phyloP scores from a whole-genome alignment of 2,113 vertebrate genomes.

The Rostratula benghalensis region DNA sequence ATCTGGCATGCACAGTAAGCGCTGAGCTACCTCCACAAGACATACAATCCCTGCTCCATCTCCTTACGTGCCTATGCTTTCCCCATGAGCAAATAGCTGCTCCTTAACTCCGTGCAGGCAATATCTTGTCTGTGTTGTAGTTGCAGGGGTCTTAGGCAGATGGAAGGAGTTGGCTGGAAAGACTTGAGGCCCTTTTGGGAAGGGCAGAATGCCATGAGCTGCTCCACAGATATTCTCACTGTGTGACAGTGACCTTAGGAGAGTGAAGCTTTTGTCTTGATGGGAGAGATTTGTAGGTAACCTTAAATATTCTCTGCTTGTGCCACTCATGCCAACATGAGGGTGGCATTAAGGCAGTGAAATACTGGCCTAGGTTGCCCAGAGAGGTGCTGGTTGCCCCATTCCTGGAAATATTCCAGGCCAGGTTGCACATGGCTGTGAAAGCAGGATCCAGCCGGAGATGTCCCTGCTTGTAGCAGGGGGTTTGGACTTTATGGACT shows the following conservation, averaged over 20 bases:
- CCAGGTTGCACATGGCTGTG: not conserved
- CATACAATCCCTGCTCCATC: not conserved
- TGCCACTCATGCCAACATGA: accelerated
- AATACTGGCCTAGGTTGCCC: not conserved
- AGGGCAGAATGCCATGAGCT: not conserved
- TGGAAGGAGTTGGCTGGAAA: not conserved
- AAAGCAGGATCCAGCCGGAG: not conserved
- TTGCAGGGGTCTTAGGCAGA: not conserved
- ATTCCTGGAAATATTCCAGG: not conserved
- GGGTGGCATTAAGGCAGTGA: not conserved
- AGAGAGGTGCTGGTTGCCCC: not conserved
- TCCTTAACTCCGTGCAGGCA: not conserved
- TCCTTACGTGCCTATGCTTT: not conserved
- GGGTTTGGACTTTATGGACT: not conserved
- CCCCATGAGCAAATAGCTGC: not conserved
- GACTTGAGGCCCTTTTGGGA: not conserved
- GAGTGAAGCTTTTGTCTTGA: not conserved
- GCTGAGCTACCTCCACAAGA: not conserved
- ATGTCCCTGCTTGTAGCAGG: not conserved
- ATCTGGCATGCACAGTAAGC: not conserved
- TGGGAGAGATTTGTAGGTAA: not conserved
- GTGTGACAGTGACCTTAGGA: not conserved
- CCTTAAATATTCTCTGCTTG: not conserved
- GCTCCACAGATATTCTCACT: not conserved
- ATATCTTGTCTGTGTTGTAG: not conserved